Conservation (phyloP, 2,888 invertebrate species). For the Cephus pulcher region DNA sequence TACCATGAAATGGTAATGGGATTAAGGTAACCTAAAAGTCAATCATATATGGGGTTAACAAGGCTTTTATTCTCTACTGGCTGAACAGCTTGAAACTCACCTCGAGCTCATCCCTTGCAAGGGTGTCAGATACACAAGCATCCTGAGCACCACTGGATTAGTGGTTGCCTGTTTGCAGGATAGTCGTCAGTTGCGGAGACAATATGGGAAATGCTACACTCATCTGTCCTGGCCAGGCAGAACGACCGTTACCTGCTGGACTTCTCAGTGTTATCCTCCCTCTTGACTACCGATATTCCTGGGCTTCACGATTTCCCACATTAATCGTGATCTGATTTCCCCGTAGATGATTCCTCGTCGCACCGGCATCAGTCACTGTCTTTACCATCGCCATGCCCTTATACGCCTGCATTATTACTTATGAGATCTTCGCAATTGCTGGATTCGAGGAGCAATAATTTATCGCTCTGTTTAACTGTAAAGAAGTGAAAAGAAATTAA, state of each 20-base stretch:
- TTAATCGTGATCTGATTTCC: conserved; percentile 5
- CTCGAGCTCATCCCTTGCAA: background rate
- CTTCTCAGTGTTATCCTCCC: conserved; percentile 14
- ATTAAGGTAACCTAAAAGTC: background rate
- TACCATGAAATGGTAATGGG: background rate
- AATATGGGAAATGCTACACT: conserved; percentile 61
- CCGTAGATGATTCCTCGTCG: background rate
- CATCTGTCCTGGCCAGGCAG: conserved; percentile 62
- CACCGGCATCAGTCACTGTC: background rate
- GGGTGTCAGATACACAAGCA: background rate
- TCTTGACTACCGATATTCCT: conserved; percentile 1
- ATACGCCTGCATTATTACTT: background rate
- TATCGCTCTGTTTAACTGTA: background rate
- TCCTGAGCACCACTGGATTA: conserved; percentile 36
- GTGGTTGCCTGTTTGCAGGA: conserved; percentile 40
- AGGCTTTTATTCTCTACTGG: background rate
- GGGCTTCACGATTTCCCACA: background rate
- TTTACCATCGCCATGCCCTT: background rate
- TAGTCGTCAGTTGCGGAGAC: conserved; percentile 51
- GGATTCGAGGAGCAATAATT: background rate
- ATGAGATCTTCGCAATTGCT: background rate
- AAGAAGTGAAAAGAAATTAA: conserved; percentile 6
- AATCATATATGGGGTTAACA: background rate
- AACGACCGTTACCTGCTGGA: conserved; percentile 56
- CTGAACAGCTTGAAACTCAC: background rate